Conservation (phyloP, 2,888 invertebrate species). For the Cryptus armator region DNA sequence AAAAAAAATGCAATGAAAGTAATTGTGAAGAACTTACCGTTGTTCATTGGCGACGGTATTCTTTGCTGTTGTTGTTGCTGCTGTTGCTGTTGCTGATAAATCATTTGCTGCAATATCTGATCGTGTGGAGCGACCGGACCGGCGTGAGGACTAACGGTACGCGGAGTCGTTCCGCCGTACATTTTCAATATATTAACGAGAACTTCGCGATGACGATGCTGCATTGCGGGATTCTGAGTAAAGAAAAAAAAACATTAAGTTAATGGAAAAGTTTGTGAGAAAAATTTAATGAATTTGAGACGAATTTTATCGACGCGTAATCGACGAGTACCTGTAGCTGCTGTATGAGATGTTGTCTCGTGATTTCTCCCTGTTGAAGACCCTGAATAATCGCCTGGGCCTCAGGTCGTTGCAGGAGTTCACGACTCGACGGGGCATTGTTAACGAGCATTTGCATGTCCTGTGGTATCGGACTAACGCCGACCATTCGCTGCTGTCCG, state of each 20-base stretch:
- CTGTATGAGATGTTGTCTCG: constrained; percentile 91
- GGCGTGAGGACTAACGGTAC: constrained; percentile 84
- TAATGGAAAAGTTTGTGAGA: constrained; percentile 4
- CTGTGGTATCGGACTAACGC: constrained; percentile 85
- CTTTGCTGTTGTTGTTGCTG: constrained; percentile 79
- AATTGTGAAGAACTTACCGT: constrained; percentile 75
- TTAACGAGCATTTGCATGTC: constrained; percentile 86
- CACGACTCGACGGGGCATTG: constrained; percentile 87
- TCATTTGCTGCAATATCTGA: constrained; percentile 85
- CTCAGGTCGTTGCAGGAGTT: constrained; percentile 90
- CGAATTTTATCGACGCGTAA: neutral
- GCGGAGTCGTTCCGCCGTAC: constrained; percentile 83
- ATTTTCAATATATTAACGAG: constrained; percentile 89
- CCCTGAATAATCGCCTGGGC: constrained; percentile 92
- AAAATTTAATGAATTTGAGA: neutral
- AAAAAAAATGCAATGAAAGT: neutral
- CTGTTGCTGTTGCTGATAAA: constrained; percentile 84
- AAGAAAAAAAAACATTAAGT: constrained; percentile 18
- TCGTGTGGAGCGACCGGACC: constrained; percentile 82
- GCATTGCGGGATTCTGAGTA: constrained; percentile 89
- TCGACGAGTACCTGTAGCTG: constrained; percentile 87
- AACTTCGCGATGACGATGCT: constrained; percentile 91
- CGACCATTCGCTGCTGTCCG: constrained; percentile 87
- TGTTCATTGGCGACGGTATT: constrained; percentile 85
- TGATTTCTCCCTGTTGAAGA: constrained; percentile 92